Evolutionary conservation across 2,797 vertebrate species (phyloP).

Genomic region (Platalea minor): DNA sequence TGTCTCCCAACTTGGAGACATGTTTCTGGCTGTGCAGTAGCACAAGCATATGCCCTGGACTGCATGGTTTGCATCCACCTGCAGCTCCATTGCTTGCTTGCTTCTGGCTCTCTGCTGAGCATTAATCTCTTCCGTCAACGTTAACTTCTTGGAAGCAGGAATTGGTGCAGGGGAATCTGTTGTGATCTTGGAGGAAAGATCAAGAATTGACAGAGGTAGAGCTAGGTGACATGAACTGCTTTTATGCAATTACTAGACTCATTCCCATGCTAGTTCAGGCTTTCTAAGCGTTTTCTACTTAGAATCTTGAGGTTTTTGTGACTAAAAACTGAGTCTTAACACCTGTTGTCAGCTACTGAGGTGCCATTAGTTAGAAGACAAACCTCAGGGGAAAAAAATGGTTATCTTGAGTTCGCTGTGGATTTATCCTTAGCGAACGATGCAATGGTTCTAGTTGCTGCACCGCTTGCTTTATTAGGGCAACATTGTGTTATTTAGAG

Average conservation of each 20-base stretch:
- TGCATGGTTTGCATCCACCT: background rate
- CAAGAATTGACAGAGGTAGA: background rate
- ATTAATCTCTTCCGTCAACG: background rate
- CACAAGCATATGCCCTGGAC: background rate
- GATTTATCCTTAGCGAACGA: background rate
- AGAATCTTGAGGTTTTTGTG: background rate
- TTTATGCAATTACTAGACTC: background rate
- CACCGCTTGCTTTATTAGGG: background rate
- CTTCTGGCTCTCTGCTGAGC: background rate
- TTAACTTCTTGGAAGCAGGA: background rate
- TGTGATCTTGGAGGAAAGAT: background rate
- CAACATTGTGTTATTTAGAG: background rate
- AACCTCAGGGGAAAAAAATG: accelerated
- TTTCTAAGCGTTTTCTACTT: background rate
- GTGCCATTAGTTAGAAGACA: background rate
- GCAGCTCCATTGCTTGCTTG: background rate
- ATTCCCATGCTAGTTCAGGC: background rate
- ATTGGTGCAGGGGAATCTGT: background rate
- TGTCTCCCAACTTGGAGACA: background rate
- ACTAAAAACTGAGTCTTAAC: background rate
- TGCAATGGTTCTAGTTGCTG: background rate
- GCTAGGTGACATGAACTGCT: background rate
- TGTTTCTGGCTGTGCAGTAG: background rate
- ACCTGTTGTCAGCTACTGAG: background rate
- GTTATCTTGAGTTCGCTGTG: background rate